Base-by-base conservation (phyloP, 2,888 invertebrate species). In the Lasioglossum vierecki region DNA sequence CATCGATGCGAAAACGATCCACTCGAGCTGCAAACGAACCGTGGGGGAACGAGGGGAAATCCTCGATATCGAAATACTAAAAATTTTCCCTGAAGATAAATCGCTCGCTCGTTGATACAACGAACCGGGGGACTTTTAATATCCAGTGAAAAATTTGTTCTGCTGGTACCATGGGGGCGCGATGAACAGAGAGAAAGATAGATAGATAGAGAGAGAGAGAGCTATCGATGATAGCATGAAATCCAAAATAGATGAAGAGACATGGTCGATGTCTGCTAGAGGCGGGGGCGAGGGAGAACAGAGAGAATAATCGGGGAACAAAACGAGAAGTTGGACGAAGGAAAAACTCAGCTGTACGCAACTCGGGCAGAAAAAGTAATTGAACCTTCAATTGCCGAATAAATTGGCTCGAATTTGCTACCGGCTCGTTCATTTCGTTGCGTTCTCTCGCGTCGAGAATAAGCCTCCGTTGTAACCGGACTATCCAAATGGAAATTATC, bases 361-460 rank as follows among this genome's bases (percentile, higher is more conserved):
- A 35, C 53, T 71, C 71, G 82, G 49, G 49, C 66, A 82, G 81
- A 80, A 81, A 88, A 91, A 91, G 91, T 92, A 90, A 92, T 92
- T 90, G 90, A 90, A 87, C 88, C 91, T 90, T 88, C 90, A 90
- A 92, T 93, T 91, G 92, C 84, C 87, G 86, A 90, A 90, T 89
- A 90, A 90, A 92, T 90, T 89, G 91, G 87, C 86, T 89, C 79
- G 90, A 89, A 91, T 89, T 92, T 93, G 87, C 3, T 85, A 91
- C 88, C 84, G 77, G 57, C 73, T 60, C 76, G 53, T 75, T 75
- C 22, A 57, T 73, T 79, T 63, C 15, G 63, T 30, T 15, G 15
- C 53, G 0, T 15, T 30, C 26, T 15, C 63, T 6, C 26, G 30
- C 30, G 26, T 60, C 26, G 13, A 15, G 60, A 5, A 60, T 26